Conservation (phyloP, 2,797 vertebrate genomes). For the Garrulus glandarius region DNA sequence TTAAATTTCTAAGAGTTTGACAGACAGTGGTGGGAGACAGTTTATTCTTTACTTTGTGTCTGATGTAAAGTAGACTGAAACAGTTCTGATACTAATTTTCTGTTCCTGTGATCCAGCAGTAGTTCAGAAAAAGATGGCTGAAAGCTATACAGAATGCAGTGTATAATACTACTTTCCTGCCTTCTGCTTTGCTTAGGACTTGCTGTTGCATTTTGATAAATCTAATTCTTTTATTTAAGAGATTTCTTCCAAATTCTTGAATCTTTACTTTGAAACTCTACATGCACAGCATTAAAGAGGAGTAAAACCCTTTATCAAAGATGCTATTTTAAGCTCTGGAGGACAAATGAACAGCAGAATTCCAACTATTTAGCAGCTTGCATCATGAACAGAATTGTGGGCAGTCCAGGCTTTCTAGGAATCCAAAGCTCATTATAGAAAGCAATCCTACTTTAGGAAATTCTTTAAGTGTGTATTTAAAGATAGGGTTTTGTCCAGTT, state of each 20-base stretch:
- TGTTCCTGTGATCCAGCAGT: not conserved
- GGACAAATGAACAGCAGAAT: not conserved
- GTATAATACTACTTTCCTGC: not conserved
- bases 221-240: not conserved
- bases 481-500: not conserved
- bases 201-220: not conserved
- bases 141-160: not conserved
- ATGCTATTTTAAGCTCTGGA: not conserved
- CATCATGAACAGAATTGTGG: not conserved
- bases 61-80: not conserved
- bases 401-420: constrained; percentile 25
- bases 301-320: not conserved
- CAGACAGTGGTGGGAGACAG: not conserved
- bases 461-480: not conserved
- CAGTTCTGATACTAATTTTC: not conserved
- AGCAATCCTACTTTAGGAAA: not conserved
- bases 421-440: constrained; percentile 5
- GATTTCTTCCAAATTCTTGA: not conserved
- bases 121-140: not conserved
- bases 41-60: not conserved
- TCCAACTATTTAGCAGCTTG: not conserved
- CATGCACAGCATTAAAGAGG: not conserved
- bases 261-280: not conserved
- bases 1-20: not conserved
- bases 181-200: not conserved